These are phyloP conservation scores for Allobates femoralis DNA, from an alignment of 2,797 vertebrate genomes.

Conservation along the genomic window DNA sequence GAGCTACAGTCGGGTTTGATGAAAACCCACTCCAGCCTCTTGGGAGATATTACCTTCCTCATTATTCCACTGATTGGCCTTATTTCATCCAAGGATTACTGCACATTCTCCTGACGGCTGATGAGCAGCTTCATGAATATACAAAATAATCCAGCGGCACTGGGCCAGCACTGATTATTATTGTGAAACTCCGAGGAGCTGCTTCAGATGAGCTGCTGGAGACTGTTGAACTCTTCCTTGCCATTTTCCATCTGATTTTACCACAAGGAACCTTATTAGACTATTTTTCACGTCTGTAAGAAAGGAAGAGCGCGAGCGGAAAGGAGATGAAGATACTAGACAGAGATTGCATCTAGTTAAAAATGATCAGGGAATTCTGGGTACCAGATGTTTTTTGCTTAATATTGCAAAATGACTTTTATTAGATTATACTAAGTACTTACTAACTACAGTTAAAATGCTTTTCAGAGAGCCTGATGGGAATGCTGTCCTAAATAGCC, in stretches of 20 bases:
- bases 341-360: conserved; percentile 83
- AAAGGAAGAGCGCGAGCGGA: conserved; percentile 66
- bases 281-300: conserved; percentile 83
- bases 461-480: conserved; percentile 80
- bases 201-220: conserved; percentile 81
- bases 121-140: conserved; percentile 89
- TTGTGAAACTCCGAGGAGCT: conserved; percentile 80
- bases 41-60: conserved; percentile 90
- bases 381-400: conserved; percentile 88
- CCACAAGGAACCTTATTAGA: conserved; percentile 83
- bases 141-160: conserved; percentile 85
- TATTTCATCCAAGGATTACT: conserved; percentile 91
- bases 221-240: conserved; percentile 77
- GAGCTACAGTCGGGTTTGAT: conserved; percentile 89
- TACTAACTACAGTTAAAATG: conserved; percentile 86
- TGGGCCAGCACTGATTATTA: conserved; percentile 87
- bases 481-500: conserved; percentile 81
- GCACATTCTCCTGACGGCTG: conserved; percentile 86
- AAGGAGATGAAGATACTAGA: conserved; percentile 75
- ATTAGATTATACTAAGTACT: conserved; percentile 85
- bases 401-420: conserved; percentile 87
- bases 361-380: conserved; percentile 86
- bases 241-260: conserved; percentile 82
- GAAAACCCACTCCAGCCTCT: conserved; percentile 85
- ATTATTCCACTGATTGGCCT: conserved; percentile 91